phyloP scores from a whole-genome alignment of 1,140 invertebrate genomes.

The Archivesica marissinica region DNA sequence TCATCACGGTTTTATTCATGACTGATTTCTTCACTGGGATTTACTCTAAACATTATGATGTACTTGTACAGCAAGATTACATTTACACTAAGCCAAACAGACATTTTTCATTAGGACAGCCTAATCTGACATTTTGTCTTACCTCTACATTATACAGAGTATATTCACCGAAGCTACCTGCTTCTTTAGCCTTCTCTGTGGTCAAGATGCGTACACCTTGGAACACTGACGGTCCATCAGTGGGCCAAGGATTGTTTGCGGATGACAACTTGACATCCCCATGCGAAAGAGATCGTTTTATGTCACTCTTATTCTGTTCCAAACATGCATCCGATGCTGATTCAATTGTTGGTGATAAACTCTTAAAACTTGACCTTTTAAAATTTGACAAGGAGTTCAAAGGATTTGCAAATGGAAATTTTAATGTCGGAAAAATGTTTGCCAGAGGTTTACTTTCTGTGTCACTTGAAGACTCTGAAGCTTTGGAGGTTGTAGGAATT shows the following conservation, averaged over 20 bases:
- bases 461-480: neutral
- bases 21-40: no score
- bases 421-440: slow-evolving; percentile 10
- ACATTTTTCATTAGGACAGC: no score
- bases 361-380: neutral
- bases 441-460: neutral
- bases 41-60: no score
- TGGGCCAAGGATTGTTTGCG: neutral
- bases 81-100: no score
- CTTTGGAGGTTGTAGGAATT: neutral
- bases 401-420: slow-evolving; percentile 41
- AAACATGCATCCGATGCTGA: neutral
- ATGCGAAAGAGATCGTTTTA: slow-evolving; percentile 23
- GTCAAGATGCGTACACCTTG: slow-evolving; percentile 13
- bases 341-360: neutral
- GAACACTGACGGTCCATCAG: slow-evolving; percentile 23
- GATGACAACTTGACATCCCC: neutral
- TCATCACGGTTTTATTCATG: no score
- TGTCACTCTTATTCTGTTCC: neutral
- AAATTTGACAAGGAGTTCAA: neutral
- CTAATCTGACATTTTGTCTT: no score
- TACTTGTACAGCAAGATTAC: no score
- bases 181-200: slow-evolving; percentile 44
- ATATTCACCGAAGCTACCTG: slow-evolving; percentile 26
- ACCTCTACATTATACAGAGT: slow-evolving; percentile 53